Evolutionary conservation across 2,113 vertebrate species (phyloP).

Genomic region (Lagopus muta): DNA sequence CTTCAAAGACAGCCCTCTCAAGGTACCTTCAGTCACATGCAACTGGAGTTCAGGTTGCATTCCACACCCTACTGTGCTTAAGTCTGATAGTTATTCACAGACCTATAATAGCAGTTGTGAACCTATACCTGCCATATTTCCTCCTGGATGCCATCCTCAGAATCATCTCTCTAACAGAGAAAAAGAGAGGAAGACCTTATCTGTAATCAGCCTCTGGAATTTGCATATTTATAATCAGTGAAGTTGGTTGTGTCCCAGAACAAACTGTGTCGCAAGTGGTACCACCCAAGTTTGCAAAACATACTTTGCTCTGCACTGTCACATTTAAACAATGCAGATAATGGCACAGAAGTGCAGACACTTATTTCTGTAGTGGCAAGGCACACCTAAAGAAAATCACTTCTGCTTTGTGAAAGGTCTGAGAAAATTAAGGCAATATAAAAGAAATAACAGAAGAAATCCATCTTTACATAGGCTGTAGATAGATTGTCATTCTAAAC

Average conservation of each 20-base stretch:
- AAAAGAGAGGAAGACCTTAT: background rate
- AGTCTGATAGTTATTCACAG: background rate
- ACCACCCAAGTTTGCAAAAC: background rate
- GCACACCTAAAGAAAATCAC: background rate
- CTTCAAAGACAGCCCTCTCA: background rate
- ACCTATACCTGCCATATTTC: background rate
- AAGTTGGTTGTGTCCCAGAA: background rate
- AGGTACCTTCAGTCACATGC: background rate
- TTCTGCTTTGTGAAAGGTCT: background rate
- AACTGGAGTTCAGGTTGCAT: background rate
- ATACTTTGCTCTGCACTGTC: background rate
- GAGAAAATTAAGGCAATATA: background rate
- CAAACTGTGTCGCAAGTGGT: too few species aligned
- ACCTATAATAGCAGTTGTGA: background rate
- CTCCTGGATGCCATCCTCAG: background rate
- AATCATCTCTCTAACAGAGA: background rate
- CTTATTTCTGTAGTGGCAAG: background rate
- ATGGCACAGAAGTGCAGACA: background rate
- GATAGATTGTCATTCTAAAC: background rate
- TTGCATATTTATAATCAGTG: rapidly evolving
- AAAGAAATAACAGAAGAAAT: background rate
- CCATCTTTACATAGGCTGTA: background rate
- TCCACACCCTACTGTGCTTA: background rate
- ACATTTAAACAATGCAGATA: background rate
- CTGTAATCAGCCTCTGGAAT: background rate